Percentiles rank a stretch among this genome's conserved stretches.
These are phyloP conservation scores for Sympetrum striolatum DNA, from an alignment of 2,888 invertebrate genomes.

Conservation along the genomic window DNA sequence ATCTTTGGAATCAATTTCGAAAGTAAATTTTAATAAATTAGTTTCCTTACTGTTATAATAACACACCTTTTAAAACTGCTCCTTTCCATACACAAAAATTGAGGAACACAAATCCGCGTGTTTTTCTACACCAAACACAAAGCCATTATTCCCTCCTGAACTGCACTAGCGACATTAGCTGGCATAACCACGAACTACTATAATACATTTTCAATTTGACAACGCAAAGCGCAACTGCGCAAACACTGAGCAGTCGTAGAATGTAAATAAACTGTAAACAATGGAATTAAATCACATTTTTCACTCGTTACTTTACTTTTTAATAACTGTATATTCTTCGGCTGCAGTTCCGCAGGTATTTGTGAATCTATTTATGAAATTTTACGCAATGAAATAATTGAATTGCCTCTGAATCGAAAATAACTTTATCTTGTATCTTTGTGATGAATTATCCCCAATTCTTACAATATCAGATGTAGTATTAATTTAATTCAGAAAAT, in stretches of 20 bases:
- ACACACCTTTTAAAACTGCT: background rate
- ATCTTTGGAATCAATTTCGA: background rate
- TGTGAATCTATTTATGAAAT: too few relatives aligned
- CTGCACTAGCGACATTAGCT: background rate
- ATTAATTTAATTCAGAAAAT: too few relatives aligned
- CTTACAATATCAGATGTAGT: too few relatives aligned
- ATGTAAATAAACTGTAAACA: background rate
- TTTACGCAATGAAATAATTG: too few relatives aligned
- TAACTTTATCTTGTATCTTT: too few relatives aligned
- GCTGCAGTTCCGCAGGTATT: too few relatives aligned
- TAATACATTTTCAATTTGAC: background rate
- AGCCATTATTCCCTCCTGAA: slow-evolving; percentile 38
- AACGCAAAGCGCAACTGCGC: background rate
- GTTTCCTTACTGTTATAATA: background rate
- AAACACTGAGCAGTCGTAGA: background rate
- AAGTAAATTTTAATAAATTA: background rate
- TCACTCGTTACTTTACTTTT: too few relatives aligned
- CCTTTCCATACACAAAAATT: background rate
- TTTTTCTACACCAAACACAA: slow-evolving; percentile 21
- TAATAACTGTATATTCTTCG: too few relatives aligned
- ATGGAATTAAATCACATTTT: background rate
- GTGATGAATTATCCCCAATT: too few relatives aligned
- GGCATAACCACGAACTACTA: background rate
- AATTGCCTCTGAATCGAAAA: too few relatives aligned
- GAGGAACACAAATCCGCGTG: slow-evolving; percentile 16